Conservation (phyloP, 2,113 vertebrate species). For the Plectropomus leopardus region DNA sequence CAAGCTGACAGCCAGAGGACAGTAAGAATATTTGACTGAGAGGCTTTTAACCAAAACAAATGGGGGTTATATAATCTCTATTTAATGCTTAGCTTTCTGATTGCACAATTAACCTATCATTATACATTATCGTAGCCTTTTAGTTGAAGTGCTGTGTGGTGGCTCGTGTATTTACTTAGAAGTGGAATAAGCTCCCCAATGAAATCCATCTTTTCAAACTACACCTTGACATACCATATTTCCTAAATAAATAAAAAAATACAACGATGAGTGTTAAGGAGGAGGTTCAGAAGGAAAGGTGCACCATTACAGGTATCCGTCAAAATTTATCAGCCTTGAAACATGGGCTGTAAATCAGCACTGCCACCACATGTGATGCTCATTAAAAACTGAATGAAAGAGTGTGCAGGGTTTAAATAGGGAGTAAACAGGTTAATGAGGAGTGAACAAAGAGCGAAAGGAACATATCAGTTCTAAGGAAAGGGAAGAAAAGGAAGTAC, state of each 20-base stretch:
- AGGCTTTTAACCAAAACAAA: conserved; percentile 26
- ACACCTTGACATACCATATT: background rate
- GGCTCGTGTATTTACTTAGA: background rate
- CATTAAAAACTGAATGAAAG: too few relatives aligned
- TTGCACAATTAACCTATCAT: background rate
- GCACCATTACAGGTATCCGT: too few relatives aligned
- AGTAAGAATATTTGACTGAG: conserved; percentile 24
- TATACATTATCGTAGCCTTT: background rate
- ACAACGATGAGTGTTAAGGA: background rate
- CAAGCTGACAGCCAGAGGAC: conserved; percentile 30
- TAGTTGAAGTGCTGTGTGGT: background rate
- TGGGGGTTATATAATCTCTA: background rate
- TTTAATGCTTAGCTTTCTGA: background rate
- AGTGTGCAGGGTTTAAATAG: too few relatives aligned
- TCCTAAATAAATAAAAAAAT: too few relatives aligned
- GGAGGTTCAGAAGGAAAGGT: too few relatives aligned
- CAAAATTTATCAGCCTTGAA: too few relatives aligned
- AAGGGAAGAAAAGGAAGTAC: too few relatives aligned
- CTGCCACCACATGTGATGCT: too few relatives aligned
- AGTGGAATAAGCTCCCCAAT: background rate
- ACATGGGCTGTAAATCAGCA: too few relatives aligned
- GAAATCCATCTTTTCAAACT: background rate
- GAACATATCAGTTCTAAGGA: too few relatives aligned
- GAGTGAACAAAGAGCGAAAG: too few relatives aligned
- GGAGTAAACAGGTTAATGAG: too few relatives aligned